Base-by-base conservation (phyloP, 2,113 vertebrate species). In the Noturus placidus region DNA sequence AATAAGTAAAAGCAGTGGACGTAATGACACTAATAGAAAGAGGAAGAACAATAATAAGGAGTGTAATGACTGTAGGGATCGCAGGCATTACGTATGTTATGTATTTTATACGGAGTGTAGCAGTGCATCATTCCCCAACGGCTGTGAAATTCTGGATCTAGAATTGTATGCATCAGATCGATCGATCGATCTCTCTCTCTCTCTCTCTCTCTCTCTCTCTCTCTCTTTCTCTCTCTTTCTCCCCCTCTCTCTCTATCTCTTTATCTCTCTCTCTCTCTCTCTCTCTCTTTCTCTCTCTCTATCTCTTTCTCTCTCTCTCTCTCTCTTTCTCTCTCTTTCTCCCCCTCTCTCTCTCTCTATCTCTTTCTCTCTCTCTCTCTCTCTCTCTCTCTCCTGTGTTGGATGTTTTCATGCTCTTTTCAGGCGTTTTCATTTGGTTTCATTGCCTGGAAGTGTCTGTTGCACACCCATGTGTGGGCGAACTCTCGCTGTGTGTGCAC, bases 381-480 rank as follows among this genome's bases (percentile, higher is more conserved):
- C 46, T 50, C 9, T 10, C 0, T 10, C 46, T 50, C 46, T 10
- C 46, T 50, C 8, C 86, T 84, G 57, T n/a, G 56, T 80, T 88
- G 85, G 86, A 83, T 87, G 46, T 38, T 69, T 82, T 78, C n/a
- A 57, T 78, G 61, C 25, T 67, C 79, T 52, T 84, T 77, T 85
- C 35, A 77, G 78, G 65, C 22, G 69, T 76, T 72, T 67, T 87
- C 35, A 77, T 80, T 79, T 25, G 38, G 74, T 89, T 81, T 82
- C 76, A 9, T n/a, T 89, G 85, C 76, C 63, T 89, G n/a, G 63
- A 57, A 84, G 74, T 86, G 84, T 82, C 67, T 84, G 84, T 86
- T 83, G 87, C 67, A 30, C n/a, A 35, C 74, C 35, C 9, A 1
- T 57, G 78, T 57, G 78, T 80, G 78, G 78, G 78, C 54, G 78